Conservation (phyloP, 2,113 vertebrate genomes). For the Lipophrys pholis region DNA sequence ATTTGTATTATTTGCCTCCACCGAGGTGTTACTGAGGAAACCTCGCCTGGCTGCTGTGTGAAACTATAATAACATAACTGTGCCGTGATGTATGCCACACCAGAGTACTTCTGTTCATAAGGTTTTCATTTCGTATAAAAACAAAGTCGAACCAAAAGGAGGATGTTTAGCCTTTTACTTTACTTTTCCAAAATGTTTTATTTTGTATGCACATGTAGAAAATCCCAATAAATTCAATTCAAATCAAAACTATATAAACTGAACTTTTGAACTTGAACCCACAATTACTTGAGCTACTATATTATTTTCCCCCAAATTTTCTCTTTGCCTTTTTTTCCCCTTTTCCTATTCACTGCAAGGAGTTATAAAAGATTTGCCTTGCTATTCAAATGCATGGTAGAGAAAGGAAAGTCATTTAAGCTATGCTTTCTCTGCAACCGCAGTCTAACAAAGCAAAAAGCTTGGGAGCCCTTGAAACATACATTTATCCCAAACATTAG, state of each 20-base stretch:
- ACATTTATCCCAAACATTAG: constrained; percentile 60
- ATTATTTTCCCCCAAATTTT: constrained; percentile 14
- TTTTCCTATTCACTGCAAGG: constrained; percentile 29
- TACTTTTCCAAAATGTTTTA: too few relatives aligned
- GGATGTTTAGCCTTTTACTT: neutral
- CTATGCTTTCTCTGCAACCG: constrained; percentile 25
- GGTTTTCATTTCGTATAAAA: neutral
- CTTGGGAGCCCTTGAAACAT: constrained; percentile 38
- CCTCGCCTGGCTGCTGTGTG: neutral
- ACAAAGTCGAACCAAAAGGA: neutral
- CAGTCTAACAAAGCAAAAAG: constrained; percentile 50
- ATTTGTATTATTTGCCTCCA: constrained; percentile 25
- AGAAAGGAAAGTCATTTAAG: constrained; percentile 12
- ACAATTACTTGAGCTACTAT: too few relatives aligned
- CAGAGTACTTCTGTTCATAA: neutral
- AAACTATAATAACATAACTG: neutral
- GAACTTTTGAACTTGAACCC: too few relatives aligned
- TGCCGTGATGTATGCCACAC: too few relatives aligned
- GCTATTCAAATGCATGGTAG: constrained; percentile 31
- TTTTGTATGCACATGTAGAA: too few relatives aligned
- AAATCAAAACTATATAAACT: too few relatives aligned
- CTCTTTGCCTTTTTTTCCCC: neutral
- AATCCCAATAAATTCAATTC: too few relatives aligned
- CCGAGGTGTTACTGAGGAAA: neutral
- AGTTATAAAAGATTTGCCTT: constrained; percentile 42